phyloP scores from a whole-genome alignment of 2,797 vertebrate genomes.

The Leuciscus waleckii region DNA sequence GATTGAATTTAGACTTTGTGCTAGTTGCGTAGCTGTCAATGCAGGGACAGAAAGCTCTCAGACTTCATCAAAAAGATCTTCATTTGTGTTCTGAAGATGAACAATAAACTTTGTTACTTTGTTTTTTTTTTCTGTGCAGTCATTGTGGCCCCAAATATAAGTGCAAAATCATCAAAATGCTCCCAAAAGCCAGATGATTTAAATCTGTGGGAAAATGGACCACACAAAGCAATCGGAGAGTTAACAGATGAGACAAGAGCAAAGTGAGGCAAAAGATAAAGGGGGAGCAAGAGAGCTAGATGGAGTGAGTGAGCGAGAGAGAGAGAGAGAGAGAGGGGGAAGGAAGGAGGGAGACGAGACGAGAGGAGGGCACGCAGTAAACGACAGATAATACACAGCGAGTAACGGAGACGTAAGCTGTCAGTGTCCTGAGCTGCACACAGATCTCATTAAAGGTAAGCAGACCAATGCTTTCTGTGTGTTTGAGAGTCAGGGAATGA shows the following conservation, averaged over 20 bases:
- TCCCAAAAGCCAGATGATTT: neutral
- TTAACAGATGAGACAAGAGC: constrained; percentile 33
- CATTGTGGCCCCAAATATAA: neutral
- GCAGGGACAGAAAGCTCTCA: neutral
- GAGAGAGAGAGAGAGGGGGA: constrained; percentile 13
- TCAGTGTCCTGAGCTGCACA: constrained; percentile 58
- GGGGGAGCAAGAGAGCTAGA: constrained; percentile 44
- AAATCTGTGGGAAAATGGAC: neutral
- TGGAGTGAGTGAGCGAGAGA: constrained; percentile 21
- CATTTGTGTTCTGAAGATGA: neutral
- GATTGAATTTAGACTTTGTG: neutral
- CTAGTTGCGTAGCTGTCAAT: neutral
- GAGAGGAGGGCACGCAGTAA: constrained; percentile 56
- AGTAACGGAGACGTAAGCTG: constrained; percentile 65
- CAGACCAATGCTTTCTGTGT: constrained; percentile 46
- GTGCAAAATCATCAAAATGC: neutral
- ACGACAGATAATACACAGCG: constrained; percentile 62
- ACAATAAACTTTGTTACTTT: no score
- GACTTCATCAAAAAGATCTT: neutral
- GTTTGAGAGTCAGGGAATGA: constrained; percentile 41
- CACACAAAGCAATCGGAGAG: neutral
- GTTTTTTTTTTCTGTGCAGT: neutral
- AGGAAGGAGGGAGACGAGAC: constrained; percentile 35
- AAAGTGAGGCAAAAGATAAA: constrained; percentile 20
- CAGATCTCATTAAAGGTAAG: constrained; percentile 72